Percentiles rank a stretch among this genome's conserved stretches.
Conservation (phyloP, 1,140 invertebrate species). For the Augochlora pura region DNA sequence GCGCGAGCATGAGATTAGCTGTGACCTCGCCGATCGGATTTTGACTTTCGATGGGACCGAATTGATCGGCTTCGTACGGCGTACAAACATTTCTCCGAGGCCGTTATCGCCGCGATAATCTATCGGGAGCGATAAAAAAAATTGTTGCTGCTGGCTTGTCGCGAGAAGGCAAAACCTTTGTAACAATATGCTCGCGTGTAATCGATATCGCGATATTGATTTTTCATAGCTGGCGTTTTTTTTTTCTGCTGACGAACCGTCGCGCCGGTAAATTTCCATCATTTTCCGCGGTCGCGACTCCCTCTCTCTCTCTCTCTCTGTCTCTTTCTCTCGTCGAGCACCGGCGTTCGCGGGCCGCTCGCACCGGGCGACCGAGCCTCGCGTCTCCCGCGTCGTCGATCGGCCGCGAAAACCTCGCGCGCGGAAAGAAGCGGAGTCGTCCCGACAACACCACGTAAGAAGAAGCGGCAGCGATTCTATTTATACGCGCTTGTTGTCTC, state of each 20-base stretch:
- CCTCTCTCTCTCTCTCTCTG: too few species aligned
- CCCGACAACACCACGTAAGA: constrained; percentile 1
- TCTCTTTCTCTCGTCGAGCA: too few species aligned
- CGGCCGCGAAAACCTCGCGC: not conserved
- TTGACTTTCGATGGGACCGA: constrained; percentile 12
- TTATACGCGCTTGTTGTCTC: constrained; percentile 40
- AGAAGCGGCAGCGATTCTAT: constrained; percentile 47
- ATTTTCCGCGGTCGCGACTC: not conserved
- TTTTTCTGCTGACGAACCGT: too few species aligned
- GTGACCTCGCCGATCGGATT: constrained; percentile 37
- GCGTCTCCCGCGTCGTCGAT: not conserved
- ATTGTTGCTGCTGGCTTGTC: not conserved
- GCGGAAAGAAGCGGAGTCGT: not conserved
- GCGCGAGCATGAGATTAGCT: constrained; percentile 13
- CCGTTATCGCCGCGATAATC: constrained; percentile 33
- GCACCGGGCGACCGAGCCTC: too few species aligned
- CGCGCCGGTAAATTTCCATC: not conserved
- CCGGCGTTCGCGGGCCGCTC: too few species aligned
- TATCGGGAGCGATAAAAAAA: constrained; percentile 4
- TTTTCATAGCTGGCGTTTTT: not conserved
- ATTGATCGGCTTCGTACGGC: constrained; percentile 6
- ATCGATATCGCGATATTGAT: not conserved
- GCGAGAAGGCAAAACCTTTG: not conserved
- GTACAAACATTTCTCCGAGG: not conserved
- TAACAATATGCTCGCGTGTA: not conserved